A percentile compares a stretch with the other conserved stretches of the same genome.
phyloP scores from a whole-genome alignment of 2,888 invertebrate genomes.

The Marasmarcha lunaedactyla region DNA sequence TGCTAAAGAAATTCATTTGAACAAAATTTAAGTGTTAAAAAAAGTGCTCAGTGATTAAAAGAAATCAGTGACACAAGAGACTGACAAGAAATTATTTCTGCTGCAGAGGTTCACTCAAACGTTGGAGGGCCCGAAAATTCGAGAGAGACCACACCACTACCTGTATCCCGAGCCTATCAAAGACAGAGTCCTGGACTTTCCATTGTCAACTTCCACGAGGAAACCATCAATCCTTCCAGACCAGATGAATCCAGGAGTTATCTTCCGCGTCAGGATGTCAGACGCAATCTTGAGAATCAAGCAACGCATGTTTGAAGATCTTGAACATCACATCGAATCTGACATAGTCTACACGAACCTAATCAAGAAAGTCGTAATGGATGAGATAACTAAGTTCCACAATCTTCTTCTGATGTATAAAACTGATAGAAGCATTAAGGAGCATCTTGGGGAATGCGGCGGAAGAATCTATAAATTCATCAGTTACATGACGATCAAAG shows the following conservation, averaged over 20 bases:
- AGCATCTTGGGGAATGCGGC: slow-evolving; percentile 57
- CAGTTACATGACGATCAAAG: slow-evolving; percentile 60
- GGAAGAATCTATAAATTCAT: slow-evolving; percentile 60
- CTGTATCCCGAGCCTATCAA: slow-evolving; percentile 54
- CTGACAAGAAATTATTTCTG: slow-evolving; percentile 26
- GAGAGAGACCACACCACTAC: slow-evolving; percentile 56
- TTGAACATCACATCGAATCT: slow-evolving; percentile 53
- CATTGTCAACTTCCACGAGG: slow-evolving; percentile 32
- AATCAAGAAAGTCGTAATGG: slow-evolving; percentile 58
- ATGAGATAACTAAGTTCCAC: slow-evolving; percentile 59
- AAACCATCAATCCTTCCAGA: slow-evolving; percentile 52
- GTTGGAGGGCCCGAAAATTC: slow-evolving; percentile 39
- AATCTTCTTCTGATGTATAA: slow-evolving; percentile 55
- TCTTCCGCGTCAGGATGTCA: slow-evolving; percentile 56
- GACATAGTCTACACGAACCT: slow-evolving; percentile 60
- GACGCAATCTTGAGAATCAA: slow-evolving; percentile 57
- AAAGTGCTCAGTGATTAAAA: not conserved
- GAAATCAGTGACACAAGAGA: slow-evolving; percentile 5
- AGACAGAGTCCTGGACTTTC: slow-evolving; percentile 47
- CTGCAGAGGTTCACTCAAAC: slow-evolving; percentile 35
- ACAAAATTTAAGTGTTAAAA: too few relatives aligned
- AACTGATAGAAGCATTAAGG: slow-evolving; percentile 54
- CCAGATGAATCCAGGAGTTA: slow-evolving; percentile 58
- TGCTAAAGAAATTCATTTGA: too few relatives aligned
- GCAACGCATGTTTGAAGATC: slow-evolving; percentile 60